A percentile compares a stretch with the other conserved stretches of the same genome.
Conservation (phyloP, 2,888 invertebrate species). For the Drosophila trichaetosa region DNA sequence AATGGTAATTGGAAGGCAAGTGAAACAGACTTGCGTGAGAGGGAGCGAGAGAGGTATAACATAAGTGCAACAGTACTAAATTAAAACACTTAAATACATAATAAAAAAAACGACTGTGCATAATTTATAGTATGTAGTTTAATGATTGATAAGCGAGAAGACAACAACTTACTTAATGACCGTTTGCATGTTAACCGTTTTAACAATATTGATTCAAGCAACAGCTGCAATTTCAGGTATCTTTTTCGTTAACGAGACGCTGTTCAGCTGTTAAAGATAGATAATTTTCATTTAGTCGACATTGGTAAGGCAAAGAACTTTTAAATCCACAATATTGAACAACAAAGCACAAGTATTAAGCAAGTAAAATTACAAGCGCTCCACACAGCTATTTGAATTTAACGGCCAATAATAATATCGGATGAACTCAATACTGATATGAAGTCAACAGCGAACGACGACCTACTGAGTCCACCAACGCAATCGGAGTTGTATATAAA, state of each 20-base stretch:
- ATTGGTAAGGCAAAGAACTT: slow-evolving; percentile 26
- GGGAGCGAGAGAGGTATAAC: neutral
- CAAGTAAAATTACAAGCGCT: slow-evolving; percentile 45
- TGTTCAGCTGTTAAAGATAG: slow-evolving; percentile 66
- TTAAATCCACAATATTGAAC: slow-evolving; percentile 25
- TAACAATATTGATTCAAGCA: slow-evolving; percentile 53
- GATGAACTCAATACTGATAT: slow-evolving; percentile 18
- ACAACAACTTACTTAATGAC: slow-evolving; percentile 83
- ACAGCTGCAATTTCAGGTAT: slow-evolving; percentile 23
- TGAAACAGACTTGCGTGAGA: neutral
- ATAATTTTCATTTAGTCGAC: slow-evolving; percentile 57
- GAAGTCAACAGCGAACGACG: slow-evolving; percentile 54
- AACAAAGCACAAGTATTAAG: slow-evolving; percentile 29
- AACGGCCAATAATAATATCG: slow-evolving; percentile 34
- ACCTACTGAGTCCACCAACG: slow-evolving; percentile 49
- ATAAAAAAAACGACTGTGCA: slow-evolving; percentile 4
- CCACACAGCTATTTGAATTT: slow-evolving; percentile 50
- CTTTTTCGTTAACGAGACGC: slow-evolving; percentile 42
- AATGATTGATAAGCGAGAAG: slow-evolving; percentile 10
- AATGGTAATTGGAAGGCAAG: slow-evolving; percentile 20
- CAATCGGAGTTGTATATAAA: slow-evolving; percentile 52
- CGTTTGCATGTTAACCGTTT: slow-evolving; percentile 81
- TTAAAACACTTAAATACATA: slow-evolving; percentile 17
- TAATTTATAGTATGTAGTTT: neutral
- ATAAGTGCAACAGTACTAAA: slow-evolving; percentile 15